Evolutionary conservation across 2,797 vertebrate genomes (phyloP).

Genomic region (Mionectes olivaceus): DNA sequence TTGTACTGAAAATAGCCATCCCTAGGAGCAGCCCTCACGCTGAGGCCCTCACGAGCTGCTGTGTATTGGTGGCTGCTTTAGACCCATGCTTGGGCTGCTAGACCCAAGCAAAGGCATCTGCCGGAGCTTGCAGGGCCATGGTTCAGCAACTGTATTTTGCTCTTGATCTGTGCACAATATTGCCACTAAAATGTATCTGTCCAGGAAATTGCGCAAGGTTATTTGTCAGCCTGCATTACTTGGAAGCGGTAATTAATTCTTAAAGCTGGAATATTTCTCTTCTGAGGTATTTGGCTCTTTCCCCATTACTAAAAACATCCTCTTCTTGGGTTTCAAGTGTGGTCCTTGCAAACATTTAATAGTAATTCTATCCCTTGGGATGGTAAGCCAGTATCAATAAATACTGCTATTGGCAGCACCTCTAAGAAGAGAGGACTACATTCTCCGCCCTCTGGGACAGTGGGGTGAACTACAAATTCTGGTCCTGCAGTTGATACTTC

Average conservation of each 20-base stretch:
- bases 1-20: neutral
- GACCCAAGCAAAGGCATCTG: neutral
- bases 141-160: neutral
- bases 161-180: neutral
- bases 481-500: neutral
- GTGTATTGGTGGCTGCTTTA: neutral
- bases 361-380: neutral
- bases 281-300: slow-evolving; percentile 28
- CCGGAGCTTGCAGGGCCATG: neutral
- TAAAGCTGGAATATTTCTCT: neutral
- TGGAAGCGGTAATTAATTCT: slow-evolving; percentile 17
- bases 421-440: neutral
- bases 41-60: neutral
- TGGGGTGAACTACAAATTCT: neutral
- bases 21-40: neutral
- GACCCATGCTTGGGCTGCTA: neutral
- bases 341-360: neutral
- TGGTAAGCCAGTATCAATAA: neutral
- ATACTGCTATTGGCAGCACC: neutral
- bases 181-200: neutral
- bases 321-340: neutral
- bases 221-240: slow-evolving; percentile 18
- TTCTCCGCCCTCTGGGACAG: neutral
- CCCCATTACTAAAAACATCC: neutral
- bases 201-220: neutral